Conservation (phyloP, 2,113 vertebrate species). For the Etia nguti region DNA sequence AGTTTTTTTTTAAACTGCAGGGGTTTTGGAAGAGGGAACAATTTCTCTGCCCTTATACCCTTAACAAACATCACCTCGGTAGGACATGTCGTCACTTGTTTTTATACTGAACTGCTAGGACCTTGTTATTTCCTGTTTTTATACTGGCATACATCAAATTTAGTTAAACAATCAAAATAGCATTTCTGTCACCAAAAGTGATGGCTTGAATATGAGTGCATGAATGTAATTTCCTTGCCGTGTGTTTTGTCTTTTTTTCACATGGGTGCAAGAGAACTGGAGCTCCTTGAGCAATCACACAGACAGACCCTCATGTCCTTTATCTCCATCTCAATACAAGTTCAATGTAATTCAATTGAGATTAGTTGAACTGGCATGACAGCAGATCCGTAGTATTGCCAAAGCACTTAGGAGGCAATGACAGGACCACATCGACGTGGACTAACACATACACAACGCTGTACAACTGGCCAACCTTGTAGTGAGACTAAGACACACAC, state of each 20-base stretch:
- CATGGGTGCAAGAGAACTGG: background rate
- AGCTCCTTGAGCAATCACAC: slow-evolving; percentile 42
- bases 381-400: slow-evolving; percentile 73
- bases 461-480: slow-evolving; percentile 21
- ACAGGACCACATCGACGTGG: slow-evolving; percentile 66
- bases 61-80: slow-evolving; percentile 39
- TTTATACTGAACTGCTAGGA: background rate
- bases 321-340: slow-evolving; percentile 60
- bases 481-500: slow-evolving; percentile 9
- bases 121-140: background rate
- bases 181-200: background rate
- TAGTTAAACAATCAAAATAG: background rate
- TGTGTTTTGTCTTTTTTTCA: background rate
- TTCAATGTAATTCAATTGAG: slow-evolving; percentile 74
- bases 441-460: slow-evolving; percentile 59
- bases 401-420: slow-evolving; percentile 77
- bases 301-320: slow-evolving; percentile 52
- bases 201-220: background rate
- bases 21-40: slow-evolving; percentile 51
- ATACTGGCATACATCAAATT: background rate
- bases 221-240: background rate
- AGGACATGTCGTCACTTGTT: slow-evolving; percentile 5
- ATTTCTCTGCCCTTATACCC: slow-evolving; percentile 29
- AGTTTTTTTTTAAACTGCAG: slow-evolving; percentile 42
- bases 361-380: slow-evolving; percentile 74